These are phyloP conservation scores for Plagiodera versicolora DNA, from an alignment of 2,888 invertebrate species.

Conservation along the genomic window DNA sequence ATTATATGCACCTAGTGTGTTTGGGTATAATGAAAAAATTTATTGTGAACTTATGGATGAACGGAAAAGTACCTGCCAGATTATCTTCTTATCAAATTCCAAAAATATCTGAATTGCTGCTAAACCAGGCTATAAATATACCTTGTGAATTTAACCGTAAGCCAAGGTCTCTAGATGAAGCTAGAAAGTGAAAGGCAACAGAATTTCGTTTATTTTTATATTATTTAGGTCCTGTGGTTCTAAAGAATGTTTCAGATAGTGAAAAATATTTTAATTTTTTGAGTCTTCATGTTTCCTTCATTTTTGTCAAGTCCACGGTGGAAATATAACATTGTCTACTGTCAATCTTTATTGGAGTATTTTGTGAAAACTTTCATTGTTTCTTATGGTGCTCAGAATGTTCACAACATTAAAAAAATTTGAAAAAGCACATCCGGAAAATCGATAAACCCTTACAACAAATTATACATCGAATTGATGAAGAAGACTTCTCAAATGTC, in stretches of 20 bases:
- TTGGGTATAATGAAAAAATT: constrained; percentile 26
- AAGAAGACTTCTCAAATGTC: constrained; percentile 2
- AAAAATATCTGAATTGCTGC: neutral
- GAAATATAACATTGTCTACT: constrained; percentile 11
- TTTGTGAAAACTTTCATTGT: constrained; percentile 23
- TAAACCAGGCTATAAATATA: neutral
- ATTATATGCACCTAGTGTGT: constrained; percentile 31
- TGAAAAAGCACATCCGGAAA: constrained; percentile 17
- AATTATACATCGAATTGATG: constrained; percentile 11
- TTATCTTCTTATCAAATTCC: constrained; percentile 14
- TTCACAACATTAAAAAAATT: constrained; percentile 30
- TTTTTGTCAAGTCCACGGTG: constrained; percentile 14
- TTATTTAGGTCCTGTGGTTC: constrained; percentile 16
- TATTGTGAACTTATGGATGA: constrained; percentile 15
- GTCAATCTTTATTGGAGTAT: constrained; percentile 18
- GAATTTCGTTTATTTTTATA: constrained; percentile 15
- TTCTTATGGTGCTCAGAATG: no score
- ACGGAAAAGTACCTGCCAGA: constrained; percentile 12
- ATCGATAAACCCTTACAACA: constrained; percentile 16
- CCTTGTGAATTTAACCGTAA: constrained; percentile 19
- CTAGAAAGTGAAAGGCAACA: constrained; percentile 17
- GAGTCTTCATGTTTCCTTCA: constrained; percentile 13
- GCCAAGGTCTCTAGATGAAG: constrained; percentile 17
- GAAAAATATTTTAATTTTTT: constrained; percentile 18
- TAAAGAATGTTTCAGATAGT: constrained; percentile 10